phyloP scores from a whole-genome alignment of 2,113 vertebrate genomes.

The Lepisosteus oculatus region DNA sequence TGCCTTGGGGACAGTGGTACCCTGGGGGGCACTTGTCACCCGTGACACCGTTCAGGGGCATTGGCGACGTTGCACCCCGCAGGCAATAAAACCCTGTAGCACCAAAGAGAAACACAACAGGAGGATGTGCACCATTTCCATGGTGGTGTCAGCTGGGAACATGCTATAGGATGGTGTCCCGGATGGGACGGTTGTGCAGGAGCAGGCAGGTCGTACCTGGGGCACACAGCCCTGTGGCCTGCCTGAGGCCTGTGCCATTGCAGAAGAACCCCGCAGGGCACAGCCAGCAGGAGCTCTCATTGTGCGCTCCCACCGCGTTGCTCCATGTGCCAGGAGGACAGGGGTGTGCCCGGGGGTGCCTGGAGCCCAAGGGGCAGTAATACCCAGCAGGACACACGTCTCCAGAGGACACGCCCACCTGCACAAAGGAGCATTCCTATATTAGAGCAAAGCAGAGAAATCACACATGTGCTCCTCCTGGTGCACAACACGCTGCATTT shows the following conservation, averaged over 20 bases:
- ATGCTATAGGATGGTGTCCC: not conserved
- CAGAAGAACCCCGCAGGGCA: constrained; percentile 82
- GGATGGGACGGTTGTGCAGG: no score
- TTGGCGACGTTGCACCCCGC: constrained; percentile 56
- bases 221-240: constrained; percentile 65
- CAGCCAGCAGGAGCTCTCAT: constrained; percentile 66
- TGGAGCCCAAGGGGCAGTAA: constrained; percentile 73
- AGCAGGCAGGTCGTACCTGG: constrained; percentile 44
- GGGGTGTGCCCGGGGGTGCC: constrained; percentile 60
- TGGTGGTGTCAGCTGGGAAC: not conserved
- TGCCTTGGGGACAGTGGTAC: constrained; percentile 71
- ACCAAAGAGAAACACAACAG: not conserved
- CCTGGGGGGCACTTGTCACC: constrained; percentile 69
- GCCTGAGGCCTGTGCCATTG: constrained; percentile 61
- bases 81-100: constrained; percentile 78
- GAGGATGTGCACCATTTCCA: not conserved
- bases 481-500: no score
- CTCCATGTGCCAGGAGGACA: constrained; percentile 85
- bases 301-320: constrained; percentile 59
- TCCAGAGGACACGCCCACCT: constrained; percentile 70
- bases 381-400: constrained; percentile 74
- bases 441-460: no score
- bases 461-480: no score
- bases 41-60: constrained; percentile 61
- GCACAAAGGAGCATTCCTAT: constrained; percentile 1